Evolutionary conservation across 92 coral and sea anemone species (phyloP), one percentile per base, ranked within the genome.

Genomic region (Montipora capitata): DNA sequence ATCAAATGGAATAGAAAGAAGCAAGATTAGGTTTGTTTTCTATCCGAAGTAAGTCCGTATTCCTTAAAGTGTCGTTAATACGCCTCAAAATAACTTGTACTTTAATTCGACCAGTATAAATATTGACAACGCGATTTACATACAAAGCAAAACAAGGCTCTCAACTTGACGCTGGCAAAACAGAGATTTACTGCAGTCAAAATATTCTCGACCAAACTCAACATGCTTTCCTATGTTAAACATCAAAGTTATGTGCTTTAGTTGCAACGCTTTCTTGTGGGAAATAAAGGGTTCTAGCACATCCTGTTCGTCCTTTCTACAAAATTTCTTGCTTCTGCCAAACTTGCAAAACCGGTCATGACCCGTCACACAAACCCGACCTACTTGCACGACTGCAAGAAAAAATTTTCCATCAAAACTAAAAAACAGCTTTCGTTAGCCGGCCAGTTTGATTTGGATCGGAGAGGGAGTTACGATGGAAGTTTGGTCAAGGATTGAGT

Each of bases 261-360:
- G 16, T n/a, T 58, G 51, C 74, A 14, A 2, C 10, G 20, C 5
- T 58, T 59, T 16, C 27, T 71, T 83, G 16, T 2, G 57, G 40
- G 56, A 42, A 70, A 72, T 40, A 14, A 68, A 5, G 2, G 48
- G 14, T 72, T 83, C 58, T 72, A 14, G 39, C 41, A 54, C 77
- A 8, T 51, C 51, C 16, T 81, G 85, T 68, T 39, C 67, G 61
- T n/a, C 58, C 66, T 49, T 11, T 18, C 35, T 5, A 66, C 35
- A 63, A 58, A 51, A 40, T 10, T 67, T 67, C 44, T 71, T 56
- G 44, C 45, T 56, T 57, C 0, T 14, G 84, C 38, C 54, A 90
- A 93, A 93, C 96, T 93, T 82, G 96, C 94, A 85, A 90, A 90
- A 93, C 96, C 93, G 96, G 96, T 93, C 87, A 78, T 84, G 84